Evolutionary conservation across 2,888 invertebrate species (phyloP), one percentile per base, ranked within the genome.

Genomic region (Synergus japonicus): DNA sequence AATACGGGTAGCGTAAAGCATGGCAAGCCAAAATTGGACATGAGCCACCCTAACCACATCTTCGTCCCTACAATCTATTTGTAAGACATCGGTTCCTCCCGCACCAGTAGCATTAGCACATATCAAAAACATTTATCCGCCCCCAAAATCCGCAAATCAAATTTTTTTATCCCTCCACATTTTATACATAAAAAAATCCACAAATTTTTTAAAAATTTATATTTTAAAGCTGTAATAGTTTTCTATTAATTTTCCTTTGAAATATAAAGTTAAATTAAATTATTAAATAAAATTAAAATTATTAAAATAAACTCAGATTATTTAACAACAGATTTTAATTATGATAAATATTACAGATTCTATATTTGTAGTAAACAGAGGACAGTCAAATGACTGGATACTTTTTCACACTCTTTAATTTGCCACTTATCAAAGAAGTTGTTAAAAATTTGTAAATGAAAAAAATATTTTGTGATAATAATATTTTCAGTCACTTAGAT

Each of bases 21-120:
- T 86, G 87, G 89, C 91, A 89, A 87, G 89, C 92, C 92, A 92
- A 92, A 92, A 92, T 92, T 92, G 92, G 92, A 92, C 91, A 92
- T 91, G 92, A 90, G 92, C 91, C 91, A 91, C 90, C 92, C 90
- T 87, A 89, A 90, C 91, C 86, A 89, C 88, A 89, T 88, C 87
- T 86, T 86, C 80, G 82, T 84, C 80, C 78, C 81, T 91, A 90
- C 89, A 90, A 91, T 92, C 92, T 92, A 92, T 92, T 92, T 92
- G 92, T 91, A 92, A 92, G 91, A 91, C 92, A 91, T 91, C 87
- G 89, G 89, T 89, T 90, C 89, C 91, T 91, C 91, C 90, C 91
- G 90, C 91, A 88, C 89, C 84, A 83, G 82, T 82, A 83, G 82
- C 79, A 85, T 86, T 79, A 83, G 85, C 83, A 81, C 88, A 86